These are phyloP conservation scores for Platycheirus rosarum DNA, from an alignment of 2,888 invertebrate species.

Conservation along the genomic window DNA sequence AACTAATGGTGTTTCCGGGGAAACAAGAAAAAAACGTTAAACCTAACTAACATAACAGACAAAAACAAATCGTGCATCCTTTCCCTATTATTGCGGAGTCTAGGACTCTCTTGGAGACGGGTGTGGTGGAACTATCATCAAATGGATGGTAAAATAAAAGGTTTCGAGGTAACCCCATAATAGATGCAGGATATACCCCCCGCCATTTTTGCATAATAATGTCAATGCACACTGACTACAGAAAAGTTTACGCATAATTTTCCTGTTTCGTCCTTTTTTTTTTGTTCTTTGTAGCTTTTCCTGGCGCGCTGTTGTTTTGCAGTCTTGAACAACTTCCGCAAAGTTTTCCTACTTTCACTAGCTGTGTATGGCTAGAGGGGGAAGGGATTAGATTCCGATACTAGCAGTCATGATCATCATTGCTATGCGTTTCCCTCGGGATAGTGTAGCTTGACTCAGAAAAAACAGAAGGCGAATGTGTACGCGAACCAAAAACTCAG, in stretches of 20 bases:
- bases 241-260: conserved; percentile 71
- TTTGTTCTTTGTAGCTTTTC: conserved; percentile 40
- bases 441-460: neutral
- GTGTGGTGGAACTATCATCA: neutral
- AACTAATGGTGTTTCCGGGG: conserved; percentile 7
- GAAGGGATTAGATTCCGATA: conserved; percentile 66
- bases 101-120: neutral
- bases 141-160: conserved; percentile 42
- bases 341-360: conserved; percentile 63
- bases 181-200: conserved; percentile 58
- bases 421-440: conserved; percentile 54
- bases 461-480: conserved; percentile 26
- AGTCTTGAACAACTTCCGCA: conserved; percentile 70
- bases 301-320: conserved; percentile 52
- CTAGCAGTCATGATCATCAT: conserved; percentile 70
- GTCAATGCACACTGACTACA: conserved; percentile 63
- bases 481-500: conserved; percentile 30
- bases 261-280: conserved; percentile 55
- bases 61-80: conserved; percentile 45
- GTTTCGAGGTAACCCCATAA: conserved; percentile 50
- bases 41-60: conserved; percentile 5
- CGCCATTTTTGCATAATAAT: conserved; percentile 64
- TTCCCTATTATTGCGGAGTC: neutral
- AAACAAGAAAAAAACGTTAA: neutral
- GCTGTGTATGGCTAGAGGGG: conserved; percentile 30